Evolutionary conservation across 2,888 invertebrate genomes (phyloP).

Genomic region (Andrena haemorrhoa): DNA sequence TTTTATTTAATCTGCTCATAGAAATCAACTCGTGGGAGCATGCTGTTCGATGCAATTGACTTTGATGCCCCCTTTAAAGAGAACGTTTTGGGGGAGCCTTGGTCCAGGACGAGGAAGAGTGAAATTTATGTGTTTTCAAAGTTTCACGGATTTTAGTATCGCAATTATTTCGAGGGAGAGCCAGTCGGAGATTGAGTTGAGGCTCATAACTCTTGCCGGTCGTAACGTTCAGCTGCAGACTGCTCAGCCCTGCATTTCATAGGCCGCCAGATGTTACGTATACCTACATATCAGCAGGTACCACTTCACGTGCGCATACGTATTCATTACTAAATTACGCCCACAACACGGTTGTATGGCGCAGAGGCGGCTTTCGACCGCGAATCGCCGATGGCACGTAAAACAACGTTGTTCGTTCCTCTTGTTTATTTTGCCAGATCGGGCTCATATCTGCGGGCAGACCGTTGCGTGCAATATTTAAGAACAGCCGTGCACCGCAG

Average conservation of each 20-base stretch:
- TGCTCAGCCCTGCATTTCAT: constrained; percentile 80
- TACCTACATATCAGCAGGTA: constrained; percentile 78
- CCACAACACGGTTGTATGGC: constrained; percentile 54
- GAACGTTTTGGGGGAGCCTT: background rate
- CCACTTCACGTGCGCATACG: constrained; percentile 77
- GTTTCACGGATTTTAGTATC: constrained; percentile 73
- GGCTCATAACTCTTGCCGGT: constrained; percentile 80
- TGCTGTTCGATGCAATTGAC: background rate
- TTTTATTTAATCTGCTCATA: background rate
- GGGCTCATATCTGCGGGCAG: constrained; percentile 27
- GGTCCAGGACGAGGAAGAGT: constrained; percentile 22
- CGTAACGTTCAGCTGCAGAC: constrained; percentile 81
- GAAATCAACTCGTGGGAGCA: background rate
- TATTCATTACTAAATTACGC: constrained; percentile 80
- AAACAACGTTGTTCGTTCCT: constrained; percentile 62
- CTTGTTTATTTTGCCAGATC: constrained; percentile 44
- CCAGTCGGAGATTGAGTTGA: constrained; percentile 78
- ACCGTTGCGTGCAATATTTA: constrained; percentile 34
- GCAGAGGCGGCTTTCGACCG: constrained; percentile 63
- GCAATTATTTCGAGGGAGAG: constrained; percentile 73
- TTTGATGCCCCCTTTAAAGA: background rate
- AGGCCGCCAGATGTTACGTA: constrained; percentile 81
- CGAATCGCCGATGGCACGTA: constrained; percentile 72
- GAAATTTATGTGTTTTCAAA: constrained; percentile 62
- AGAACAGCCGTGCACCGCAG: constrained; percentile 4